phyloP scores from a whole-genome alignment of 2,797 vertebrate species.

The Setipinna tenuifilis region DNA sequence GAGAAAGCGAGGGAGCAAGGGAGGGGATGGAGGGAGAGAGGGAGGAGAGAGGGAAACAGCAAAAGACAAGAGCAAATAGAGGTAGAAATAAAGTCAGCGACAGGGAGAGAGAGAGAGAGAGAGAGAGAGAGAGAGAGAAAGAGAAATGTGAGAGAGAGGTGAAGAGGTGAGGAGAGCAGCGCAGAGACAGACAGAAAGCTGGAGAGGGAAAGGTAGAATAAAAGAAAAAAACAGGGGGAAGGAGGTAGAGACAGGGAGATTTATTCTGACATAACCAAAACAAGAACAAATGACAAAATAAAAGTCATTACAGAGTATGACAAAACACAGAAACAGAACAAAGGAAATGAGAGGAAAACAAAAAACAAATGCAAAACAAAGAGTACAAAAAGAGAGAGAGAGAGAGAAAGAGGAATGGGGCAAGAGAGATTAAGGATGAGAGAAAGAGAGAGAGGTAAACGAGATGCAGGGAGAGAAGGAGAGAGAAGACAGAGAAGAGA shows the following conservation, averaged over 20 bases:
- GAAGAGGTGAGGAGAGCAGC: not conserved
- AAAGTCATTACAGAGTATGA: constrained; percentile 2
- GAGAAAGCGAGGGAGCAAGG: constrained; percentile 5
- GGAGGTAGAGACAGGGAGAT: not conserved
- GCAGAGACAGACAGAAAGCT: not conserved
- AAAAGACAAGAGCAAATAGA: not conserved
- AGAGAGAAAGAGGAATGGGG: constrained; percentile 19
- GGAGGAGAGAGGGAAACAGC: not conserved
- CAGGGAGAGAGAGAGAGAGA: not conserved
- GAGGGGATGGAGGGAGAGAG: not conserved
- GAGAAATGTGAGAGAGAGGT: not conserved
- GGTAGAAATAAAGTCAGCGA: not conserved
- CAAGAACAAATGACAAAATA: constrained; percentile 19
- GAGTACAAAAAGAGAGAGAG: constrained; percentile 20
- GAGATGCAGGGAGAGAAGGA: not conserved
- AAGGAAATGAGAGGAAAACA: not conserved
- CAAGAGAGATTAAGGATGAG: constrained; percentile 31
- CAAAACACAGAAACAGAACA: not conserved
- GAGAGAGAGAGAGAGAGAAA: not conserved
- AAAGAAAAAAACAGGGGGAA: not conserved
- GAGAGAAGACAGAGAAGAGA: too few species aligned
- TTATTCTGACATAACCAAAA: constrained; percentile 18
- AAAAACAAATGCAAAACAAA: constrained; percentile 21
- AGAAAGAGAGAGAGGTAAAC: not conserved
- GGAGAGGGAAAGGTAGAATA: not conserved